Conservation (phyloP, 2,888 invertebrate species). For the Aporophyla lueneburgensis region DNA sequence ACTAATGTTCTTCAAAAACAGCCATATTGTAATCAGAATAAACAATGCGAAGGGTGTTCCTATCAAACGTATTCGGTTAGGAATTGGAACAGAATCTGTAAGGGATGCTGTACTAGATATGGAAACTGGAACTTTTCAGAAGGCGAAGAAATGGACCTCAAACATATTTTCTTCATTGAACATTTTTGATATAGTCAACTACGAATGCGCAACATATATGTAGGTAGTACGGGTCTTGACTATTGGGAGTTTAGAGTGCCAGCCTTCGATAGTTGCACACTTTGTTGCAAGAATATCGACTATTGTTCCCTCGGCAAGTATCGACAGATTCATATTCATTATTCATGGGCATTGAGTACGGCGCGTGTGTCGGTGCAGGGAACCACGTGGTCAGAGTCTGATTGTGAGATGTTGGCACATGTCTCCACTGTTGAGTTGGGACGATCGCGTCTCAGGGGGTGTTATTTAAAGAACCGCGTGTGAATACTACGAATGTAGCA, state of each 20-base stretch:
- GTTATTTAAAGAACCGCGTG: constrained; percentile 85
- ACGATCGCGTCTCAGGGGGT: constrained; percentile 75
- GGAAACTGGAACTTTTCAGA: background rate
- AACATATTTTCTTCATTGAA: background rate
- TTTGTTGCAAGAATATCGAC: constrained; percentile 27
- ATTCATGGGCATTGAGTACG: constrained; percentile 37
- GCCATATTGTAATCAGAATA: constrained; percentile 16
- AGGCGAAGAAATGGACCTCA: background rate
- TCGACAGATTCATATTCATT: constrained; percentile 43
- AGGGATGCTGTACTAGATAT: background rate
- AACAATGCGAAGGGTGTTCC: background rate
- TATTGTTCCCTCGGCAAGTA: constrained; percentile 38
- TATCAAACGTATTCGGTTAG: background rate
- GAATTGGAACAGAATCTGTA: constrained; percentile 2
- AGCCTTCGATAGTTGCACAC: constrained; percentile 38
- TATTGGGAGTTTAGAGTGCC: constrained; percentile 15
- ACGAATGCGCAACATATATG: constrained; percentile 27
- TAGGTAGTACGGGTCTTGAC: background rate
- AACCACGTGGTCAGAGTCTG: constrained; percentile 80
- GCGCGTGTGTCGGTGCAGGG: constrained; percentile 56
- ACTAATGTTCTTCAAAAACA: constrained; percentile 20
- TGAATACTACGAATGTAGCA: constrained; percentile 86
- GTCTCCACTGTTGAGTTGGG: constrained; percentile 62
- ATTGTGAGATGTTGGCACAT: constrained; percentile 86
- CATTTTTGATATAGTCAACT: constrained; percentile 14